These are phyloP conservation scores for Coranthus polyacanthus DNA, from an alignment of 2,797 vertebrate genomes.

Conservation along the genomic window DNA sequence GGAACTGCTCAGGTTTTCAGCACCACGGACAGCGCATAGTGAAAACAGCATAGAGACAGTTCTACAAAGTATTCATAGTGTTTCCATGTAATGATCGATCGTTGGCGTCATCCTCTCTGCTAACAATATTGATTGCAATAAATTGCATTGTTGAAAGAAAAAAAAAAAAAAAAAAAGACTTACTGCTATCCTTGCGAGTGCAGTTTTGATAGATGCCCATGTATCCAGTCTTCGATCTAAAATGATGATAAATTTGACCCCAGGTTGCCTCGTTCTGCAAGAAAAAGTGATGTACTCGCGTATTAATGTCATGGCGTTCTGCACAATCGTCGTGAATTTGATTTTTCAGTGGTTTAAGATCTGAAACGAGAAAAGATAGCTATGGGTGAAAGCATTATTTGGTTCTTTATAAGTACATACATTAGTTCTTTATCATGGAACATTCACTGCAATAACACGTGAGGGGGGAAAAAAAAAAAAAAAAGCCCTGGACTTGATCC, in stretches of 20 bases:
- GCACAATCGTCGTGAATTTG: background rate
- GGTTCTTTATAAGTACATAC: background rate
- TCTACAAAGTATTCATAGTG: background rate
- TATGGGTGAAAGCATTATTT: background rate
- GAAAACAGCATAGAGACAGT: background rate
- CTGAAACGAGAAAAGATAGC: background rate
- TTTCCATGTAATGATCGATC: background rate
- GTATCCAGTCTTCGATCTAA: slow-evolving; percentile 96
- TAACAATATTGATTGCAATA: background rate
- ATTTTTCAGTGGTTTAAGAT: background rate
- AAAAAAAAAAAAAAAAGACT: slow-evolving; percentile 78
- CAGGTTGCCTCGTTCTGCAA: slow-evolving; percentile 89
- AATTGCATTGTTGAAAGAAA: background rate
- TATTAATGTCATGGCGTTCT: background rate
- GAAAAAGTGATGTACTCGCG: slow-evolving; percentile 22
- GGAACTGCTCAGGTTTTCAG: slow-evolving; percentile 47
- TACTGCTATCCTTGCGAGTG: slow-evolving; percentile 94
- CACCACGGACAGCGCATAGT: slow-evolving; percentile 71
- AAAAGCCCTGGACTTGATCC: background rate
- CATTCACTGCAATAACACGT: background rate
- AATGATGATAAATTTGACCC: slow-evolving; percentile 95
- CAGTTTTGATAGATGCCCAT: slow-evolving; percentile 95
- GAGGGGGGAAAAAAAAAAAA: too few species aligned
- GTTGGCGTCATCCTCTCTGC: background rate
- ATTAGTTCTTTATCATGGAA: background rate